phyloP scores from a whole-genome alignment of 2,113 vertebrate species.

The Grammomys surdaster region DNA sequence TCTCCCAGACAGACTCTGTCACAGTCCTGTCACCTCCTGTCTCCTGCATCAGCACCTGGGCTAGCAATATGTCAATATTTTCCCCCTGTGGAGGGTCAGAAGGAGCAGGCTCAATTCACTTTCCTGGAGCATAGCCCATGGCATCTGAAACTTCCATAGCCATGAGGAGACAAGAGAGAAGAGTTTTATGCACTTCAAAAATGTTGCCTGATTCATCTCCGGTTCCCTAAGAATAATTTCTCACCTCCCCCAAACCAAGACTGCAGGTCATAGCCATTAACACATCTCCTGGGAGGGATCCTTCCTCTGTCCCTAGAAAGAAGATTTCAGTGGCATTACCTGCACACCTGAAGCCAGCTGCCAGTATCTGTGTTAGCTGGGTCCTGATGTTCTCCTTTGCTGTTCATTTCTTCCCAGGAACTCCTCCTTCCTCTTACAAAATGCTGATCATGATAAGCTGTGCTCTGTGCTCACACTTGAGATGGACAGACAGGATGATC shows the following conservation, averaged over 20 bases:
- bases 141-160: too few relatives aligned
- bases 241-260: too few relatives aligned
- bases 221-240: fast-evolving
- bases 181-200: too few relatives aligned
- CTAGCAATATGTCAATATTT: fast-evolving
- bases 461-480: background rate
- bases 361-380: background rate
- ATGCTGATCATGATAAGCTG: fast-evolving
- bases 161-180: background rate
- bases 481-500: background rate
- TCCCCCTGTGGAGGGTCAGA: fast-evolving
- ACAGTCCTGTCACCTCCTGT: fast-evolving
- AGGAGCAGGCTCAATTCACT: too few relatives aligned
- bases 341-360: background rate
- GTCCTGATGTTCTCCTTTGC: background rate
- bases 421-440: slow-evolving; percentile 10
- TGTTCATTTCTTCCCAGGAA: background rate
- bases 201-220: too few relatives aligned
- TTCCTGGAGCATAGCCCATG: too few relatives aligned
- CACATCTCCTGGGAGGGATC: too few relatives aligned
- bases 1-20: fast-evolving
- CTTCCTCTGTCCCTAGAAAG: fast-evolving
- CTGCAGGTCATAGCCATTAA: too few relatives aligned
- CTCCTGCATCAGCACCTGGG: background rate
- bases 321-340: background rate